A percentile compares a stretch with the other conserved stretches of the same genome.
Conservation (phyloP, 2,797 vertebrate species). For the Mormyrus hasselquistii region DNA sequence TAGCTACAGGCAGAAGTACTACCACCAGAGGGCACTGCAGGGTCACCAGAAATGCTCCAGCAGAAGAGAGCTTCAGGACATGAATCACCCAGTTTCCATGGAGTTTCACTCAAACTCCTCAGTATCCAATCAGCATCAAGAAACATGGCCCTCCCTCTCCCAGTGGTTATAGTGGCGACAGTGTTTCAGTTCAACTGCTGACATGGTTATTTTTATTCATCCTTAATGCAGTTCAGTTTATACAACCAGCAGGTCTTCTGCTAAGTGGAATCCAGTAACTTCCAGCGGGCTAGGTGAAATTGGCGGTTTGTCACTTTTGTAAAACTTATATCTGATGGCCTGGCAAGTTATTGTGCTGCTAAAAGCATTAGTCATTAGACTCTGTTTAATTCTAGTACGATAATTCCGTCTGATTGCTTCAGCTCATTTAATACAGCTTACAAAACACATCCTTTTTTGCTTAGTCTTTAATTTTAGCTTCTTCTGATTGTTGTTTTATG, state of each 20-base stretch:
- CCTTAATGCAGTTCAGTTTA: slow-evolving; percentile 45
- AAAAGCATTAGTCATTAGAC: neutral
- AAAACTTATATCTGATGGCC: slow-evolving; percentile 2
- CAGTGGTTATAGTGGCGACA: neutral
- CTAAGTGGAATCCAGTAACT: slow-evolving; percentile 66
- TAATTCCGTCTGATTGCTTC: neutral
- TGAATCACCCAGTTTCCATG: slow-evolving; percentile 38
- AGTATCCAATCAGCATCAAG: slow-evolving; percentile 44
- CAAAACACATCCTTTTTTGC: neutral
- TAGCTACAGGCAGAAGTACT: slow-evolving; percentile 88
- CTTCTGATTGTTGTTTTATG: neutral
- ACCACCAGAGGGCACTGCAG: slow-evolving; percentile 72
- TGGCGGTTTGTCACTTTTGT: slow-evolving; percentile 57
- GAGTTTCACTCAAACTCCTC: slow-evolving; percentile 50
- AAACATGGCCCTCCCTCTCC: neutral
- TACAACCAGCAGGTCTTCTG: slow-evolving; percentile 47
- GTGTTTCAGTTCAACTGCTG: neutral
- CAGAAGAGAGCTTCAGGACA: slow-evolving; percentile 57
- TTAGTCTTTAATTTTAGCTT: neutral
- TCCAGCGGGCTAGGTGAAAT: slow-evolving; percentile 62
- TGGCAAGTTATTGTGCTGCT: neutral
- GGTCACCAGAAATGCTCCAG: slow-evolving; percentile 54
- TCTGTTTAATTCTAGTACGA: neutral
- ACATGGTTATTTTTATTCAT: neutral
- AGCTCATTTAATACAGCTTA: neutral